phyloP scores from a whole-genome alignment of 2,113 vertebrate genomes.

The Pomatorhinus ruficollis region DNA sequence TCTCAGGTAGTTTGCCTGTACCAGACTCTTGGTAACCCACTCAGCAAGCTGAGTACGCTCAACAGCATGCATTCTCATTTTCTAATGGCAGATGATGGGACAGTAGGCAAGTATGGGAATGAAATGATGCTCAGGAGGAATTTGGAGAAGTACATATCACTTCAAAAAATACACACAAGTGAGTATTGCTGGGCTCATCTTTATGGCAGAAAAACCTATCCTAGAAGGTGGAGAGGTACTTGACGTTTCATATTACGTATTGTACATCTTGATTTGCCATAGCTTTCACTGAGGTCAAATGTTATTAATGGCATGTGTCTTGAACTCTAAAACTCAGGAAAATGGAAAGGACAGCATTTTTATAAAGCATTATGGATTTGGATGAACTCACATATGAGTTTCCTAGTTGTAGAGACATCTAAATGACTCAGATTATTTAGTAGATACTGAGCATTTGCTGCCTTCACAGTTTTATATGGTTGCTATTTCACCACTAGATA shows the following conservation, averaged over 20 bases:
- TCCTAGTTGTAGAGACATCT: neutral
- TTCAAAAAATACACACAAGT: slow-evolving; percentile 92
- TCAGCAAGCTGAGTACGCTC: slow-evolving; percentile 90
- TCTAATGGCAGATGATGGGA: slow-evolving; percentile 92
- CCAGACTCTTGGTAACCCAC: slow-evolving; percentile 88
- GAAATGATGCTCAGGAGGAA: slow-evolving; percentile 87
- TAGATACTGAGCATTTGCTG: neutral
- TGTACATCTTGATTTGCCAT: neutral
- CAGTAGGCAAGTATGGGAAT: slow-evolving; percentile 89
- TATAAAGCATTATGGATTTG: neutral
- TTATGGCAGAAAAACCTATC: neutral
- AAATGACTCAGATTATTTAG: neutral
- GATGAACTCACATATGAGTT: neutral
- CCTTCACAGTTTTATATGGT: neutral
- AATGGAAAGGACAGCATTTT: neutral
- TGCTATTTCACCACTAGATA: neutral
- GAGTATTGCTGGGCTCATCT: slow-evolving; percentile 58
- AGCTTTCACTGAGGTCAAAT: neutral
- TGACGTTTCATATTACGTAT: neutral
- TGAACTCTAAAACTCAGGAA: neutral
- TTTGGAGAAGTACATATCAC: slow-evolving; percentile 87
- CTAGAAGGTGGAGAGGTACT: neutral
- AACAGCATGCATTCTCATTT: slow-evolving; percentile 96
- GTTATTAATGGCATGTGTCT: neutral
- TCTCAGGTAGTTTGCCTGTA: slow-evolving; percentile 88